Percentiles rank a stretch among this genome's conserved stretches.
These are phyloP conservation scores for Melanotus villosus DNA, from an alignment of 2,888 invertebrate species.

Conservation along the genomic window DNA sequence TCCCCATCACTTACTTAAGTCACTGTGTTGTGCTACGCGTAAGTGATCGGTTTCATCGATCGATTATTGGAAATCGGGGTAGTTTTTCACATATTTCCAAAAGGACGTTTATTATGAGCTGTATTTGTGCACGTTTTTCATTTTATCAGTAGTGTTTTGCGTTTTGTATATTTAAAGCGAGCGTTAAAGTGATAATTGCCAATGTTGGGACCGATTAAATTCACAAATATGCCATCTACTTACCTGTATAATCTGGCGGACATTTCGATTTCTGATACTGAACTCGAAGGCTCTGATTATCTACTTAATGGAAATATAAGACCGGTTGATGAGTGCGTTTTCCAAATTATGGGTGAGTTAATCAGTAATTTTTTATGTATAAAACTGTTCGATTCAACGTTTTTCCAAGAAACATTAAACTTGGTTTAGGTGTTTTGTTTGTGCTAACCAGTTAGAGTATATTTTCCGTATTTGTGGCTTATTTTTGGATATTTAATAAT, in stretches of 20 bases:
- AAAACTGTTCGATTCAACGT: no score
- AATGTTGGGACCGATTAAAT: conserved; percentile 24
- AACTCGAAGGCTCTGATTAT: conserved; percentile 76
- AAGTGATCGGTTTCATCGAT: conserved; percentile 28
- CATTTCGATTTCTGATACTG: conserved; percentile 58
- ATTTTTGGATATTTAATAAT: no score
- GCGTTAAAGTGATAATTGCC: not conserved
- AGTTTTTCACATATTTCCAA: no score
- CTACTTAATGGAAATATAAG: conserved; percentile 75
- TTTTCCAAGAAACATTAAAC: no score
- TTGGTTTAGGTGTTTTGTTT: no score
- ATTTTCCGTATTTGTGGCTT: no score
- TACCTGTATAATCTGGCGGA: conserved; percentile 49
- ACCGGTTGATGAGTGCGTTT: conserved; percentile 73
- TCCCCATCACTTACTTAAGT: conserved; percentile 29
- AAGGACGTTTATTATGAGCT: no score
- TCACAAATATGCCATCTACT: conserved; percentile 47
- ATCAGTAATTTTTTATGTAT: no score
- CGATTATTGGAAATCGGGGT: not conserved
- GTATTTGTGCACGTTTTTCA: no score
- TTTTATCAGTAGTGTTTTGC: no score
- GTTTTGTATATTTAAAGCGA: no score
- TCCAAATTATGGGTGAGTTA: conserved; percentile 76
- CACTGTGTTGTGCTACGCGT: conserved; percentile 23
- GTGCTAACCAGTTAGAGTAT: no score